Conservation (phyloP, 2,113 vertebrate species). For the Henicopernis longicauda region DNA sequence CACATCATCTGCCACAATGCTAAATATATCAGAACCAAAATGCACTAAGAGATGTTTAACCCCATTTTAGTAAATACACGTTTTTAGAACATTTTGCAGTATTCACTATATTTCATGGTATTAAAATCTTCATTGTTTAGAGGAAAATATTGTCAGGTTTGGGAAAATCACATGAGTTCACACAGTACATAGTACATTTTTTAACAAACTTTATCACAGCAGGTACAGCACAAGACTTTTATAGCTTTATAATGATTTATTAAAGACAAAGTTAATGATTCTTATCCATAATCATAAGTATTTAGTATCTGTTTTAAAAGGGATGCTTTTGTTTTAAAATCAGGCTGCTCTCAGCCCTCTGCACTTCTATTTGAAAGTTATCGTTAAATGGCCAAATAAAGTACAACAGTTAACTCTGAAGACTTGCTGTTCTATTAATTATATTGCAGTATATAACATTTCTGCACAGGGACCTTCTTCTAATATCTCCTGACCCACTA, state of each 20-base stretch:
- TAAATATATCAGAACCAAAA: background rate
- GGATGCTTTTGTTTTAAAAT: background rate
- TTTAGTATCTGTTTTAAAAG: background rate
- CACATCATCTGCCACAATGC: background rate
- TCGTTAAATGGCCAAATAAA: background rate
- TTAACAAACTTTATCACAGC: background rate
- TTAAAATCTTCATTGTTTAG: background rate
- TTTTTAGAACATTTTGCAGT: background rate
- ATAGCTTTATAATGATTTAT: background rate
- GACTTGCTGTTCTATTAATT: constrained; percentile 9
- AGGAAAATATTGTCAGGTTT: background rate
- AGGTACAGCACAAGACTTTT: background rate
- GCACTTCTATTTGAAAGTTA: background rate
- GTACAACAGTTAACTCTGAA: background rate
- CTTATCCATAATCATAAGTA: background rate
- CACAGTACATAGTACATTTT: background rate
- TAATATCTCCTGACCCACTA: background rate
- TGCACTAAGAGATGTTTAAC: background rate
- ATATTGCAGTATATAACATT: background rate
- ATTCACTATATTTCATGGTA: background rate
- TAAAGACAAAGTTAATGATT: background rate
- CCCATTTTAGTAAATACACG: background rate
- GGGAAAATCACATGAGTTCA: background rate
- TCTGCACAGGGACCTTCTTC: background rate
- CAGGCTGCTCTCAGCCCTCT: background rate